Evolutionary conservation across 2,888 invertebrate genomes (phyloP).

Genomic region (Azorinus chamasolen): DNA sequence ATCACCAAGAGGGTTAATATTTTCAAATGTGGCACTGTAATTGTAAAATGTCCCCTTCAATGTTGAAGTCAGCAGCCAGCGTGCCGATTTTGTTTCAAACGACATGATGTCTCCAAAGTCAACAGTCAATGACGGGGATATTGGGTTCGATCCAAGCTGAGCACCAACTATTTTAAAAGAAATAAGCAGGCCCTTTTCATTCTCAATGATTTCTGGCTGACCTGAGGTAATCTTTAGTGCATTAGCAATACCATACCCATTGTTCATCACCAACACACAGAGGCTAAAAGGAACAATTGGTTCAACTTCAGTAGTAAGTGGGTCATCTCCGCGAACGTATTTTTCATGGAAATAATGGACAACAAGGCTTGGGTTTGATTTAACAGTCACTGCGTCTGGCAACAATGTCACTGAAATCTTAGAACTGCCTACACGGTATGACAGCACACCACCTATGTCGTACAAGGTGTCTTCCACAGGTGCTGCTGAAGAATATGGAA

Average conservation of each 20-base stretch:
- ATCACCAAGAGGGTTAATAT: conserved; percentile 66
- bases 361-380: conserved; percentile 72
- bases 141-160: conserved; percentile 48
- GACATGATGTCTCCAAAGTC: conserved; percentile 59
- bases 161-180: conserved; percentile 72
- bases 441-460: no score
- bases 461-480: conserved; percentile 50
- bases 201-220: conserved; percentile 77
- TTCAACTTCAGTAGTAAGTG: conserved; percentile 67
- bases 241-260: conserved; percentile 69
- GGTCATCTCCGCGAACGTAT: conserved; percentile 73
- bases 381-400: conserved; percentile 74
- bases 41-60: conserved; percentile 71
- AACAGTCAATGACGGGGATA: conserved; percentile 62
- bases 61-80: conserved; percentile 75
- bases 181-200: conserved; percentile 73
- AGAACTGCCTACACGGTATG: conserved; percentile 33
- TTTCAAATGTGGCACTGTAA: conserved; percentile 58
- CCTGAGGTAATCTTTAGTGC: conserved; percentile 70
- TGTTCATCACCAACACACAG: conserved; percentile 69
- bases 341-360: conserved; percentile 76
- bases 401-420: conserved; percentile 68
- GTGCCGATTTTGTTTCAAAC: conserved; percentile 62
- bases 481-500: conserved; percentile 73
- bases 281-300: conserved; percentile 70